These are phyloP conservation scores for Poecile atricapillus DNA, from an alignment of 2,113 vertebrate species.

Conservation along the genomic window DNA sequence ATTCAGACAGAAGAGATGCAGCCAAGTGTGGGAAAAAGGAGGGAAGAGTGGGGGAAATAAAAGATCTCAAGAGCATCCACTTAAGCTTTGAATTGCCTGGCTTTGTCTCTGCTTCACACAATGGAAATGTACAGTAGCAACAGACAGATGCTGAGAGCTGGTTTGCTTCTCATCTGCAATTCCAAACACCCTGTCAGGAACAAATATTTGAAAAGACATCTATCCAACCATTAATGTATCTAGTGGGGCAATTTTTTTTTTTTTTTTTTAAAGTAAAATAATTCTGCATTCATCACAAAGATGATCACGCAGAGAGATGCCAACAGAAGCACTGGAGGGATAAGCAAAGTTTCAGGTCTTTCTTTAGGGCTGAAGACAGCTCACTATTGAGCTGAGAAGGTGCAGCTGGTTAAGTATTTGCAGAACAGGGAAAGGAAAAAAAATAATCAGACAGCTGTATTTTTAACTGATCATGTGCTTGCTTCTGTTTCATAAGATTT, in stretches of 20 bases:
- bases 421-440: background rate
- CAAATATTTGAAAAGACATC: conserved; percentile 71
- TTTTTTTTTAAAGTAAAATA: background rate
- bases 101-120: conserved; percentile 50
- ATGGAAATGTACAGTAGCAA: conserved; percentile 42
- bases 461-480: conserved; percentile 66
- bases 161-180: conserved; percentile 66
- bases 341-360: conserved; percentile 45
- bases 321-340: conserved; percentile 5
- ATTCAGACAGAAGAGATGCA: background rate
- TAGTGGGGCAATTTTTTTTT: background rate
- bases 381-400: background rate
- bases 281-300: conserved; percentile 26
- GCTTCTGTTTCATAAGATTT: conserved; percentile 75
- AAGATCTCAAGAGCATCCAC: conserved; percentile 49
- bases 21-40: background rate
- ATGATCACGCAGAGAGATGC: background rate
- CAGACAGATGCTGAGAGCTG: conserved; percentile 55
- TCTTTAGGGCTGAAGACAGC: conserved; percentile 26
- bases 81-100: conserved; percentile 53
- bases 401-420: conserved; percentile 42
- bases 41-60: background rate
- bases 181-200: conserved; percentile 65
- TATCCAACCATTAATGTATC: conserved; percentile 49
- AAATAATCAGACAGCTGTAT: conserved; percentile 30